These are phyloP conservation scores for Mactromeris polynyma DNA, from an alignment of 2,888 invertebrate species.

Conservation along the genomic window DNA sequence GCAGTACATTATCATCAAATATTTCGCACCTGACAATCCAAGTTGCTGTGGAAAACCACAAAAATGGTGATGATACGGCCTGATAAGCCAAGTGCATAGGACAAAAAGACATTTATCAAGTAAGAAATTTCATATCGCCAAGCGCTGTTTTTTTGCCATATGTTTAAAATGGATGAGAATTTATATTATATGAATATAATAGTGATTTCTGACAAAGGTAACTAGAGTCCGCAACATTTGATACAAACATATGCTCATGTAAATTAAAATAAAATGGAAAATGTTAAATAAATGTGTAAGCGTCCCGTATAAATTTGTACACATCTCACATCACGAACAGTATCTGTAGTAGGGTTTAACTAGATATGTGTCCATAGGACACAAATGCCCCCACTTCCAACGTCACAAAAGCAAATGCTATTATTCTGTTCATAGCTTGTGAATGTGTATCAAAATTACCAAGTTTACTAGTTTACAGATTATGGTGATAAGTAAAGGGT, in stretches of 20 bases:
- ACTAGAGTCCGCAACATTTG: background rate
- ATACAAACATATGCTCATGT: background rate
- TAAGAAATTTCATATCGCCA: slow-evolving; percentile 33
- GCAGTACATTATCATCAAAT: slow-evolving; percentile 18
- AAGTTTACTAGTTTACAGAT: too few relatives aligned
- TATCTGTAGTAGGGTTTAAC: too few relatives aligned
- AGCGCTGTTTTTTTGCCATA: background rate
- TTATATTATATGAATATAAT: background rate
- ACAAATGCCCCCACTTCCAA: too few relatives aligned
- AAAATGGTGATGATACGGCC: slow-evolving; percentile 27
- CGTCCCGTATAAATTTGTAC: background rate
- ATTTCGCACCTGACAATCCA: slow-evolving; percentile 38
- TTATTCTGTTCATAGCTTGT: too few relatives aligned
- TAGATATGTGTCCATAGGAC: too few relatives aligned
- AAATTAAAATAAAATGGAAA: background rate
- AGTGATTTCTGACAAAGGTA: background rate
- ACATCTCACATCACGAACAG: too few relatives aligned
- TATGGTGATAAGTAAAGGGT: too few relatives aligned
- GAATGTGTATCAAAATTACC: too few relatives aligned
- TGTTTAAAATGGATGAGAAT: slow-evolving; percentile 21
- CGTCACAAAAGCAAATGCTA: too few relatives aligned
- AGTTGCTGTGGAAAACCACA: slow-evolving; percentile 26
- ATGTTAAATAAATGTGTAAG: background rate
- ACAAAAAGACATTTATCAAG: slow-evolving; percentile 43
- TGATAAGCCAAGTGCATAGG: slow-evolving; percentile 35